phyloP scores from a whole-genome alignment of 2,797 vertebrate genomes.

The Sternarchorhynchus goeldii region DNA sequence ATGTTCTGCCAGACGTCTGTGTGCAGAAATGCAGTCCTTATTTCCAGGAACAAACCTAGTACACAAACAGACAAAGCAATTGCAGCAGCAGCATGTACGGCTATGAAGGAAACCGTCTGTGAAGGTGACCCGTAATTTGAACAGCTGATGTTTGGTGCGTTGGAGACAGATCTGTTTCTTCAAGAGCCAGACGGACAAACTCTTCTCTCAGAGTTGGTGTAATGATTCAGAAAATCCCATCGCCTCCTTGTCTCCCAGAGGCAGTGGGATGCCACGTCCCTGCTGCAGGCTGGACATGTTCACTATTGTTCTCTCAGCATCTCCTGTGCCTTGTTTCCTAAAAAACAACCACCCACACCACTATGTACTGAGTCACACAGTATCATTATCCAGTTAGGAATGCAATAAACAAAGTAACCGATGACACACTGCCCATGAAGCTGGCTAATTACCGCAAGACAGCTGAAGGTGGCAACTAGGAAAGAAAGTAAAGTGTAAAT shows the following conservation, averaged over 20 bases:
- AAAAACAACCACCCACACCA: background rate
- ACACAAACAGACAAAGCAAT: background rate
- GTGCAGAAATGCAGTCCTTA: background rate
- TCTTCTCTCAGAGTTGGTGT: constrained; percentile 1
- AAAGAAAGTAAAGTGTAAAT: background rate
- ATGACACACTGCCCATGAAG: too few species aligned
- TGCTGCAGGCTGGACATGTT: background rate
- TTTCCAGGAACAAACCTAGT: background rate
- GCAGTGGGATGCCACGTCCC: background rate
- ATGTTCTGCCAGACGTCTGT: background rate
- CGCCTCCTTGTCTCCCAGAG: constrained; percentile 12
- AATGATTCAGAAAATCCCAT: constrained; percentile 20
- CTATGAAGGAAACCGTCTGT: background rate
- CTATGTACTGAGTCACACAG: too few species aligned
- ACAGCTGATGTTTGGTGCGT: background rate
- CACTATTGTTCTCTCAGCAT: background rate
- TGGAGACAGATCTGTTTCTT: background rate
- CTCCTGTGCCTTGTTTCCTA: background rate
- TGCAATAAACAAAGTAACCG: too few species aligned
- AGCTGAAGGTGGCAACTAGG: background rate
- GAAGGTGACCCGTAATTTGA: background rate
- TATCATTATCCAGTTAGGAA: too few species aligned
- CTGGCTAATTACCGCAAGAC: too few species aligned
- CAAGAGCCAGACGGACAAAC: background rate
- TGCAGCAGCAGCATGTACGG: too few species aligned